These are phyloP conservation scores for Eupithecia centaureata DNA, from an alignment of 2,888 invertebrate genomes.

Conservation along the genomic window DNA sequence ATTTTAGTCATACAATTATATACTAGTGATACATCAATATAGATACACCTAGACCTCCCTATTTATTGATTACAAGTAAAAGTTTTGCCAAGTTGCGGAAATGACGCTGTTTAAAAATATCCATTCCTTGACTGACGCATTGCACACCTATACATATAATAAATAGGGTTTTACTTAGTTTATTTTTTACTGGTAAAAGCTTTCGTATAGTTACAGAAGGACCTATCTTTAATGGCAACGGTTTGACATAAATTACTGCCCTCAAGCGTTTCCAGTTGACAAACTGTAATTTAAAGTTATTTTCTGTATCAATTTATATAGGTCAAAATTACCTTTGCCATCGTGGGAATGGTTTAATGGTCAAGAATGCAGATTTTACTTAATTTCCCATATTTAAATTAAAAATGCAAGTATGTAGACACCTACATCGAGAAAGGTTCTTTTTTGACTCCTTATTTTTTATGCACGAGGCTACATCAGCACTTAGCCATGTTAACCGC, in stretches of 20 bases:
- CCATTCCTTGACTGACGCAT: background rate
- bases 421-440: background rate
- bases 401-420: too few relatives aligned
- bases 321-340: background rate
- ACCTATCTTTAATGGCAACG: background rate
- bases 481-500: too few relatives aligned
- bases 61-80: background rate
- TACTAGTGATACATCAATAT: too few relatives aligned
- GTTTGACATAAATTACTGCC: constrained; percentile 19
- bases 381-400: too few relatives aligned
- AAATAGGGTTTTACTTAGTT: background rate
- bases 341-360: background rate
- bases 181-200: background rate
- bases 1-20: too few relatives aligned
- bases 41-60: too few relatives aligned
- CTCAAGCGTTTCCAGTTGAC: constrained; percentile 15
- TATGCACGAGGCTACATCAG: too few relatives aligned
- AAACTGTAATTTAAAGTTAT: constrained; percentile 17
- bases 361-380: background rate
- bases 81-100: background rate
- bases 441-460: too few relatives aligned
- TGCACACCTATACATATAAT: too few relatives aligned
- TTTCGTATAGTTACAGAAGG: background rate
- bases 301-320: background rate
- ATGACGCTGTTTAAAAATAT: too few relatives aligned